phyloP scores from a whole-genome alignment of 2,797 vertebrate species.

The Natrix natrix region DNA sequence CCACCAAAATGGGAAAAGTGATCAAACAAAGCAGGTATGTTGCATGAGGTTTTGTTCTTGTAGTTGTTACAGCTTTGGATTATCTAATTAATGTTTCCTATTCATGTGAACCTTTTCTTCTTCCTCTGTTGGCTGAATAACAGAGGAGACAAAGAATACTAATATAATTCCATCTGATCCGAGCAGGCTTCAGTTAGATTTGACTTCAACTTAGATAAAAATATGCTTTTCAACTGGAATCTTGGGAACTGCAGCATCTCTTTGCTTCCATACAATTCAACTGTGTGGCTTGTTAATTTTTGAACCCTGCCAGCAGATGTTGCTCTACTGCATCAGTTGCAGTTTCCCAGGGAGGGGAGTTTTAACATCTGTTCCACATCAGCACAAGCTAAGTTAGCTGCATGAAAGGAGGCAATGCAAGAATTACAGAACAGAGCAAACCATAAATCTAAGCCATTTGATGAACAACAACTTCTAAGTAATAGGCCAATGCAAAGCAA shows the following conservation, averaged over 20 bases:
- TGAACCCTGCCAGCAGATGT: background rate
- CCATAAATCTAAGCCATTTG: background rate
- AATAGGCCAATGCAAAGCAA: background rate
- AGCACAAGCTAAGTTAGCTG: background rate
- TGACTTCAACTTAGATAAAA: background rate
- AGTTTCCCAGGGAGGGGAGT: conserved; percentile 1
- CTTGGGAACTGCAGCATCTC: background rate
- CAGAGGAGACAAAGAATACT: background rate
- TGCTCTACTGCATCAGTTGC: background rate
- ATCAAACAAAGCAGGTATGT: background rate
- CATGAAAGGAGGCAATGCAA: no score
- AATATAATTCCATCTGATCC: background rate
- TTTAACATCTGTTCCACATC: conserved; percentile 10
- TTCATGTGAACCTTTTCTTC: background rate
- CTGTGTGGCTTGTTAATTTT: background rate
- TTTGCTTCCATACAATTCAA: background rate
- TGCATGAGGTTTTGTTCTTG: background rate
- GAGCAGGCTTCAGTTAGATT: background rate
- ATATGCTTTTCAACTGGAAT: background rate
- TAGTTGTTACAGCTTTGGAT: background rate
- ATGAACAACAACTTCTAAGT: background rate
- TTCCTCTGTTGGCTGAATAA: background rate
- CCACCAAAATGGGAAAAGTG: background rate
- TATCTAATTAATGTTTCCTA: background rate
- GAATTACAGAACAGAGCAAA: background rate